Evolutionary conservation across 2,113 vertebrate genomes (phyloP), one percentile per base, ranked within the genome.

Genomic region (Cygnus atratus): DNA sequence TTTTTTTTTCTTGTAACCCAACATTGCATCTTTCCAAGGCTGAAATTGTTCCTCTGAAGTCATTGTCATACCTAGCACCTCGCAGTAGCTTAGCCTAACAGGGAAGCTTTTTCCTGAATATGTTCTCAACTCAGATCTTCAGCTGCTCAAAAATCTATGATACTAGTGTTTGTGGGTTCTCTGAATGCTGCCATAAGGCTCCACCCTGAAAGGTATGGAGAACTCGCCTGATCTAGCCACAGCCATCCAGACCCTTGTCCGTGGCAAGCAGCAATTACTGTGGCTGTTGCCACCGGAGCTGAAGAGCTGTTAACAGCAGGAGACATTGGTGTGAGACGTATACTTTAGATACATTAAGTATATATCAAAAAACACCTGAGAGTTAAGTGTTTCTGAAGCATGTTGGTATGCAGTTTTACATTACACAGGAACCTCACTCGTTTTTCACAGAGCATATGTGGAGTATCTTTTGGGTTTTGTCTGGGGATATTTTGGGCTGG

Each of bases 401-500:
- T 3, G 52, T 9, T 28, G 57, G n/a, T 31, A n/a, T 39, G 44
- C 14, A 4, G n/a, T 50, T 84, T 39, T 57, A 19, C 18, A 35
- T 28, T 17, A 28, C 24, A 33, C 13, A 58, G 44, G 66, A 68
- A 58, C 14, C 11, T 9, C 13, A 5, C 3, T 12, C 39, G 25
- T n/a, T 55, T 59, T 87, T 71, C 31, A 61, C 18, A 70, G 9
- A 21, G 16, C n/a, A 24, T 10, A 9, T 22, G 31, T 55, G n/a
- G 13, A 61, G 24, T 28, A 39, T n/a, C n/a, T 71, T 48, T n/a
- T 6, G 11, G 26, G 13, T 50, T 83, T 62, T 54, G 9, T 48
- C 59, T 25, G n/a, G 46, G 12, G 4, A 1, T 0, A 11, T 35
- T 33, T 39, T 28, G 12, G 31, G 4, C 22, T 20, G 1, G 5